phyloP scores from a whole-genome alignment of 1,140 invertebrate species.

The Pseudachorutes palmiensis region DNA sequence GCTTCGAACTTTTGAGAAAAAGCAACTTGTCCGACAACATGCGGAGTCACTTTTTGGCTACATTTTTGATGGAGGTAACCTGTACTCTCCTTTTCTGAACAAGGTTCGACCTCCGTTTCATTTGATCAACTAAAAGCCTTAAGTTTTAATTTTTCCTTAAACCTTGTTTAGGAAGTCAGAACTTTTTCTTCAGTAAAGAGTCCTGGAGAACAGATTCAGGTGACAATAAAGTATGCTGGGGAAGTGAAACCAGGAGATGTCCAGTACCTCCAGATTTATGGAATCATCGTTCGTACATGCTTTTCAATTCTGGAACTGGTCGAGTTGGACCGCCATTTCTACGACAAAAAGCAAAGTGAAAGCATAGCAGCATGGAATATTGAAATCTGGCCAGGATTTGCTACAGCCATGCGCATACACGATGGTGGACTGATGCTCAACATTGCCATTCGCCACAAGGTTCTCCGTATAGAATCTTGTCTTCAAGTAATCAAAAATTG shows the following conservation, averaged over 20 bases:
- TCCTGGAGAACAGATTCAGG: background rate
- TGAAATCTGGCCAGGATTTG: slow-evolving; percentile 40
- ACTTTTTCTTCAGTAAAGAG: background rate
- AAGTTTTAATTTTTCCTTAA: background rate
- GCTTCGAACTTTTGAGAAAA: slow-evolving; percentile 58
- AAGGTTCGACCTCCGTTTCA: background rate
- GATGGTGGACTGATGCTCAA: slow-evolving; percentile 39
- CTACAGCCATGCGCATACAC: slow-evolving; percentile 39
- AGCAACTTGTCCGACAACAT: slow-evolving; percentile 52
- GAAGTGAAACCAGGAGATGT: background rate
- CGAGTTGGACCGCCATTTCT: slow-evolving; percentile 46
- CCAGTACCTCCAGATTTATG: slow-evolving; percentile 15
- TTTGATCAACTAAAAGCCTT: background rate
- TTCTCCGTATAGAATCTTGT: slow-evolving; percentile 41
- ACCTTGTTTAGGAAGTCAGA: background rate
- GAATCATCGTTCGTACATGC: slow-evolving; percentile 7
- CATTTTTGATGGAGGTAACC: slow-evolving; percentile 35
- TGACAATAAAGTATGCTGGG: slow-evolving; percentile 4
- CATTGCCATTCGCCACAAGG: slow-evolving; percentile 39
- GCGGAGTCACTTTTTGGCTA: slow-evolving; percentile 45
- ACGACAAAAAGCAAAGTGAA: slow-evolving; percentile 44
- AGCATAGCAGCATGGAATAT: slow-evolving; percentile 42
- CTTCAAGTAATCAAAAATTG: slow-evolving; percentile 44
- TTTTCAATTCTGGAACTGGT: slow-evolving; percentile 42
- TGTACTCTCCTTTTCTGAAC: slow-evolving; percentile 14